A percentile compares a stretch with the other conserved stretches of the same genome.
phyloP scores from a whole-genome alignment of 2,797 vertebrate species.

The Gouania willdenowi region DNA sequence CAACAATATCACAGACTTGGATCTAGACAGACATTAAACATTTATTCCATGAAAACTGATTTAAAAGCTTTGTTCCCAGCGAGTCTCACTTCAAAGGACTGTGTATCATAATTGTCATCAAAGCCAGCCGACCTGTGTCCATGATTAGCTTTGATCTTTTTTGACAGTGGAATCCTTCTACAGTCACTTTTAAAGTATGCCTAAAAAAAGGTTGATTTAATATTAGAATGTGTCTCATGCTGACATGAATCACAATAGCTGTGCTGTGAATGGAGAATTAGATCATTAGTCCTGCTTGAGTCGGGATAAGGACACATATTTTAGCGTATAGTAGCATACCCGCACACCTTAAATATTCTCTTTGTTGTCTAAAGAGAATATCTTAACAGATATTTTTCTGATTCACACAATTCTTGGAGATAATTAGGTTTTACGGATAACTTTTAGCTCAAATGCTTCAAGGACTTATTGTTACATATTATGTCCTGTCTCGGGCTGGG shows the following conservation, averaged over 20 bases:
- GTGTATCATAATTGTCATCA: constrained; percentile 50
- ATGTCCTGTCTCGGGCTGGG: too few species aligned
- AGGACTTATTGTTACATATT: too few species aligned
- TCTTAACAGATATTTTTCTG: too few species aligned
- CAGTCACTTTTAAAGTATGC: not conserved
- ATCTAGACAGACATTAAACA: constrained; percentile 4
- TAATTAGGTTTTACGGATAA: too few species aligned
- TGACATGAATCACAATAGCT: constrained; percentile 22
- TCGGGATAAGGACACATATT: constrained; percentile 27
- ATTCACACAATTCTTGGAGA: too few species aligned
- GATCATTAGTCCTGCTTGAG: constrained; percentile 37
- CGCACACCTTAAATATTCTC: not conserved
- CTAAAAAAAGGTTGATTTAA: constrained; percentile 9
- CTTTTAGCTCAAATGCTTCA: too few species aligned
- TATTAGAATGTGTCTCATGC: constrained; percentile 27
- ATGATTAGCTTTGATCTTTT: constrained; percentile 33
- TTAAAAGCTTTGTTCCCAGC: constrained; percentile 5
- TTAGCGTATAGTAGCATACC: constrained; percentile 17
- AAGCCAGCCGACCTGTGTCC: constrained; percentile 24
- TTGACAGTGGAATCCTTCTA: not conserved
- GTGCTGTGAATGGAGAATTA: constrained; percentile 30
- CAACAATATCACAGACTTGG: not conserved
- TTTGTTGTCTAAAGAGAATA: too few species aligned
- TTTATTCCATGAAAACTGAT: constrained; percentile 2
- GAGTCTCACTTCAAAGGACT: constrained; percentile 22